These are phyloP conservation scores for Lumbricus terrestris DNA, from an alignment of 2,888 invertebrate species.

Conservation along the genomic window DNA sequence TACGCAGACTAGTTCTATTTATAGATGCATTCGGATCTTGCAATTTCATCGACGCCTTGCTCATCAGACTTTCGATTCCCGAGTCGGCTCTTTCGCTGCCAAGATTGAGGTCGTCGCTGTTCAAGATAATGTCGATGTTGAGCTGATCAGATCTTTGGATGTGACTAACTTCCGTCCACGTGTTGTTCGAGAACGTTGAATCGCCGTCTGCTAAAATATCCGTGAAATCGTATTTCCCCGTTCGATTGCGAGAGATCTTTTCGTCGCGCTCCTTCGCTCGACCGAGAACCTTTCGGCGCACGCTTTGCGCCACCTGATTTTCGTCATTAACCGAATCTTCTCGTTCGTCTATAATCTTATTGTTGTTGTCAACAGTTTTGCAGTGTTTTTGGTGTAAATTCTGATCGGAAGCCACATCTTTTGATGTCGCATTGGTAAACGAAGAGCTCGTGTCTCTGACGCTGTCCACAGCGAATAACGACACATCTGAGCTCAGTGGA, in stretches of 20 bases:
- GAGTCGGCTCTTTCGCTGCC: not conserved
- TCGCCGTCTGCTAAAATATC: not conserved
- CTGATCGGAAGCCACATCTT: not conserved
- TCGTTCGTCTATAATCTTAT: not conserved
- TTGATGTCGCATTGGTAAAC: not conserved
- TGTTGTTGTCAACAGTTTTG: not conserved
- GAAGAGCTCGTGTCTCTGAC: not conserved
- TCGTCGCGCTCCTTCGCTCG: not conserved
- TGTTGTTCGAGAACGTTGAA: not conserved
- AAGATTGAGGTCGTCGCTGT: not conserved
- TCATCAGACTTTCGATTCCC: not conserved
- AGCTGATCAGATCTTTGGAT: not conserved
- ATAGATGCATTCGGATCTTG: not conserved
- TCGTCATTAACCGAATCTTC: not conserved
- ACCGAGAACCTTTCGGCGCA: not conserved
- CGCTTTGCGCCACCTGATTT: not conserved
- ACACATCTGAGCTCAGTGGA: not conserved
- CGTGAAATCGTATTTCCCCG: not conserved
- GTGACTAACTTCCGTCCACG: not conserved
- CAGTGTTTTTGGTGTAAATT: not conserved
- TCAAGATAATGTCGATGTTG: not conserved
- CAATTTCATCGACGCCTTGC: not conserved
- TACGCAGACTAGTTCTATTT: not conserved
- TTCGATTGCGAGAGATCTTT: not conserved
- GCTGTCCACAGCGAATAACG: not conserved